Conservation (phyloP, 2,113 vertebrate genomes). For the Psittacara wagleri region DNA sequence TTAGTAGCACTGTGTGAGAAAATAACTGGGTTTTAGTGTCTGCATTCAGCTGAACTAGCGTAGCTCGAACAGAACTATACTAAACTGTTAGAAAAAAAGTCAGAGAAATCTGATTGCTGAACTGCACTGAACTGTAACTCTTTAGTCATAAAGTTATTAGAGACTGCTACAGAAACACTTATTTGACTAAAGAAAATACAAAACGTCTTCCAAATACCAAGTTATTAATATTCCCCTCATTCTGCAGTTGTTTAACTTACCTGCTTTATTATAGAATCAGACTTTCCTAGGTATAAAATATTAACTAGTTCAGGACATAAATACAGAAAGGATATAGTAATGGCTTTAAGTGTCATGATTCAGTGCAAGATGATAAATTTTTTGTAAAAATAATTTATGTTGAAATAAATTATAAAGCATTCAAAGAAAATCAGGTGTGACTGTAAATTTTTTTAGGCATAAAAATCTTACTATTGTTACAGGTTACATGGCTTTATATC, state of each 20-base stretch:
- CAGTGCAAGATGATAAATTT: neutral
- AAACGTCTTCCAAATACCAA: neutral
- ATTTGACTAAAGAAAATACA: neutral
- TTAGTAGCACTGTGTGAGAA: neutral
- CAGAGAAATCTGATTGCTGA: neutral
- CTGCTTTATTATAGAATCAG: neutral
- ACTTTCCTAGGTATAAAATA: neutral
- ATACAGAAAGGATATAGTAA: neutral
- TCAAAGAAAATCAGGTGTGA: neutral
- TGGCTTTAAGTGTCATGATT: neutral
- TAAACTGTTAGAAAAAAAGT: neutral
- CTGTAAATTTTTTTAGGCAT: neutral
- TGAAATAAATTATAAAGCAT: neutral
- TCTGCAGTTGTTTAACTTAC: neutral
- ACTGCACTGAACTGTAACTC: neutral
- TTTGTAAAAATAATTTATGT: neutral
- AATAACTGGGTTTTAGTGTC: neutral
- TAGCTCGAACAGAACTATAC: neutral
- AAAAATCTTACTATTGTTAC: slow-evolving; percentile 15
- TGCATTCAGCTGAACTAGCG: neutral
- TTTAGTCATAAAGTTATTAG: neutral
- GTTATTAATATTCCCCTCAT: neutral
- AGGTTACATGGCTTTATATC: slow-evolving; percentile 86
- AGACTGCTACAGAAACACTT: neutral
- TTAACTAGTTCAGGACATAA: neutral